Conservation (phyloP, 2,888 invertebrate species). For the Rhagonycha fulva region DNA sequence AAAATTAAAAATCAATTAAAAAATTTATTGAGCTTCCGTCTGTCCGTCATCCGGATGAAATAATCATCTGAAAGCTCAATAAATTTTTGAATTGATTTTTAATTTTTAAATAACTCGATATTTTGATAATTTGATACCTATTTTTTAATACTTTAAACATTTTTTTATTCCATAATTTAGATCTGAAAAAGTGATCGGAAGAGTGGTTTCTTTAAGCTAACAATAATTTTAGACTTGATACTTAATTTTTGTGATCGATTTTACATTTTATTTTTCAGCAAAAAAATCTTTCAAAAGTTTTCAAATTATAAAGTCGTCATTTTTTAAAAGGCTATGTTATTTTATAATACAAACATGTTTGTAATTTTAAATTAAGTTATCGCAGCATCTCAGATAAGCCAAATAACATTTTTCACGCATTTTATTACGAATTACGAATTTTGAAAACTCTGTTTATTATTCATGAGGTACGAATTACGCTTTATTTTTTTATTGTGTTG, state of each 20-base stretch:
- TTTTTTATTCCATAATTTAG: no score
- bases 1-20: no score
- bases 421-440: not conserved
- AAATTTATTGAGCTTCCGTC: no score
- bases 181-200: no score
- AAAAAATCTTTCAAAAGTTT: not conserved
- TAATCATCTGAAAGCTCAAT: no score
- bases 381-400: not conserved
- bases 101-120: no score
- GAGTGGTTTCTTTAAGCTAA: no score
- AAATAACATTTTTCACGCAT: not conserved
- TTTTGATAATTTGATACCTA: no score
- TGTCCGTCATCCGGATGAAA: no score
- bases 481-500: not conserved
- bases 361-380: not conserved
- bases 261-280: not conserved
- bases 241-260: not conserved
- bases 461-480: not conserved
- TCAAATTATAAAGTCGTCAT: not conserved
- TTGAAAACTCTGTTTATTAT: not conserved
- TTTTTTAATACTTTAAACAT: no score
- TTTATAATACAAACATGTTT: not conserved
- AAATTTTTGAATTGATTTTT: no score
- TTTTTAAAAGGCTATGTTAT: not conserved
- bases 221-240: no score